These are phyloP conservation scores for Synodontis membranacea DNA, from an alignment of 2,113 vertebrate species.

Conservation along the genomic window DNA sequence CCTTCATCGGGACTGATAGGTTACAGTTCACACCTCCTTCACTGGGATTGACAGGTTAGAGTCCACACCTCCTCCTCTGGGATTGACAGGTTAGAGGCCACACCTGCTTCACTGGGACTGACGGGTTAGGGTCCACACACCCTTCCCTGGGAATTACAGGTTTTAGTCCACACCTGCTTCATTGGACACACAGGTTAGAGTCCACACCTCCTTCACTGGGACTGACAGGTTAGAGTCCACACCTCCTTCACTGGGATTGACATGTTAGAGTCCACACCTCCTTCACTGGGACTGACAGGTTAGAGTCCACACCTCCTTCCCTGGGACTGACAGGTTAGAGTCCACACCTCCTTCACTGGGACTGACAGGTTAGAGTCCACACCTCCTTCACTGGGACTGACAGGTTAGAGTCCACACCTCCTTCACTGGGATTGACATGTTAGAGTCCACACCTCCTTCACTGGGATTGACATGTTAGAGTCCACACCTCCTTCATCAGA, in stretches of 20 bases:
- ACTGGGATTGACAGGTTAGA: not conserved
- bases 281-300: not conserved
- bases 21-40: not conserved
- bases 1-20: not conserved
- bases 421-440: not conserved
- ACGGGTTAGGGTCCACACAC: not conserved
- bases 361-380: not conserved
- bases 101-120: not conserved
- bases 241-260: not conserved
- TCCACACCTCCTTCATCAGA: not conserved
- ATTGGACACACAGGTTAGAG: not conserved
- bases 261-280: not conserved
- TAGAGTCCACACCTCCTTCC: not conserved
- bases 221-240: not conserved
- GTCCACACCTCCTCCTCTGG: not conserved
- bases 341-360: not conserved
- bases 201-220: not conserved
- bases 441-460: not conserved
- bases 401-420: not conserved
- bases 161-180: not conserved
- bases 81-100: not conserved
- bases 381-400: not conserved
- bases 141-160: not conserved
- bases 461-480: not conserved
- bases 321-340: not conserved